Conservation (phyloP, 2,797 vertebrate genomes). For the Anguilla megastoma region DNA sequence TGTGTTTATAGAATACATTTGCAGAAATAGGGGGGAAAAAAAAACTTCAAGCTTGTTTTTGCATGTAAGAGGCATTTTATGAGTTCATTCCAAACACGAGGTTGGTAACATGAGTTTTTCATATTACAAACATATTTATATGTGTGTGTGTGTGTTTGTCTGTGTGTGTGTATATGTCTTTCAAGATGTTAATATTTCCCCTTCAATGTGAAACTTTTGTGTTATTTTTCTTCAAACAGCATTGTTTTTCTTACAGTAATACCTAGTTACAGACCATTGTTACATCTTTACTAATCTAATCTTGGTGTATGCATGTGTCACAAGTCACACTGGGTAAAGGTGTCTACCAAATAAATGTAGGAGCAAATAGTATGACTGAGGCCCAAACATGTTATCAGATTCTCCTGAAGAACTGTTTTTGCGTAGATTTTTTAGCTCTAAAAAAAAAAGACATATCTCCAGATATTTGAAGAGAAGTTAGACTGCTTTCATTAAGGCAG, state of each 20-base stretch:
- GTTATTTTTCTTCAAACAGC: too few relatives aligned
- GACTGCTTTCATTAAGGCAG: too few relatives aligned
- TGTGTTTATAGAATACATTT: not conserved
- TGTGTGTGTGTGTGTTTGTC: too few relatives aligned
- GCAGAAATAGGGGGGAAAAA: too few relatives aligned
- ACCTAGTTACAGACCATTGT: not conserved
- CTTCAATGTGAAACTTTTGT: too few relatives aligned
- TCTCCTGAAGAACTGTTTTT: not conserved
- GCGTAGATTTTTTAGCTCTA: not conserved
- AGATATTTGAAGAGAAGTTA: too few relatives aligned
- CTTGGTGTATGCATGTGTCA: not conserved
- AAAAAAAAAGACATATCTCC: too few relatives aligned
- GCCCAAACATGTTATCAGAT: not conserved
- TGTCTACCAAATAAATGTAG: not conserved
- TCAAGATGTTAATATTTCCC: not conserved
- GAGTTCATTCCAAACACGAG: too few relatives aligned
- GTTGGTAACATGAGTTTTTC: not conserved
- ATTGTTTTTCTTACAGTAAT: not conserved
- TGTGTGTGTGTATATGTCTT: not conserved
- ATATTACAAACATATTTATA: not conserved
- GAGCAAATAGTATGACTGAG: not conserved
- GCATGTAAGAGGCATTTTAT: too few relatives aligned
- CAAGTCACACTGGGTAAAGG: not conserved
- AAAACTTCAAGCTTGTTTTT: too few relatives aligned
- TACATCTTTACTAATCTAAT: too few relatives aligned